A percentile compares a stretch with the other conserved stretches of the same genome.
phyloP scores from a whole-genome alignment of 1,140 invertebrate species.

The Aporrectodea caliginosa region DNA sequence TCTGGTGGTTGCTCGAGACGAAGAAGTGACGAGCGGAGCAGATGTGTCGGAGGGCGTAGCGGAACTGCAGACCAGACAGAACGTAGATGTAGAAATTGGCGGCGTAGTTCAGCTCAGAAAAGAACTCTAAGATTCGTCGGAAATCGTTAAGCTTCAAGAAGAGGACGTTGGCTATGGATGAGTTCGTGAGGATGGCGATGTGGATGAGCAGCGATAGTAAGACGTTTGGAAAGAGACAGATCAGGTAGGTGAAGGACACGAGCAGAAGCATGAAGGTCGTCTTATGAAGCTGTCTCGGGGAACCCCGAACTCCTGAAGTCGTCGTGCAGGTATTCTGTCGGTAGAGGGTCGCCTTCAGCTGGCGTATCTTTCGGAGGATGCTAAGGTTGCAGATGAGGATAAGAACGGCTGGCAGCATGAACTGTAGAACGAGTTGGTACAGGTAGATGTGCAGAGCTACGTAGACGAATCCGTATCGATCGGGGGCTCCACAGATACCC shows the following conservation, averaged over 20 bases:
- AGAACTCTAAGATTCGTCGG: constrained; percentile 23
- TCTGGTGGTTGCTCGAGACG: neutral
- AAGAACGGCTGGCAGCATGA: constrained; percentile 39
- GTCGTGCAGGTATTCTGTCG: neutral
- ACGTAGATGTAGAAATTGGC: constrained; percentile 32
- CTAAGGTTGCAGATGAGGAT: constrained; percentile 42
- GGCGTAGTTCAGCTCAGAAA: constrained; percentile 27
- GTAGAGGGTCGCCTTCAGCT: constrained; percentile 12
- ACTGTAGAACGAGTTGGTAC: constrained; percentile 43
- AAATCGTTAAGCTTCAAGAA: constrained; percentile 18
- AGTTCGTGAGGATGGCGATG: constrained; percentile 23
- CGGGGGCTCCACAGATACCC: constrained; percentile 33
- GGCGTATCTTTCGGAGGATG: constrained; percentile 43
- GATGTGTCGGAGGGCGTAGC: constrained; percentile 10
- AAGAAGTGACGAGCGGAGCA: neutral
- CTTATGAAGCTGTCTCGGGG: constrained; percentile 33
- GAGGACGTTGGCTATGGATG: neutral
- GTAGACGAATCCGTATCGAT: constrained; percentile 35
- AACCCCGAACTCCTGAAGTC: neutral
- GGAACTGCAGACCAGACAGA: constrained; percentile 22
- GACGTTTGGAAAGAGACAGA: constrained; percentile 43
- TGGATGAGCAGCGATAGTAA: constrained; percentile 39
- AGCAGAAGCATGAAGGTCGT: constrained; percentile 47
- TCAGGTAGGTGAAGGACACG: constrained; percentile 45
- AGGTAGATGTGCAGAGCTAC: constrained; percentile 42